Conservation (phyloP, 2,888 invertebrate species). For the Agrilus mali region DNA sequence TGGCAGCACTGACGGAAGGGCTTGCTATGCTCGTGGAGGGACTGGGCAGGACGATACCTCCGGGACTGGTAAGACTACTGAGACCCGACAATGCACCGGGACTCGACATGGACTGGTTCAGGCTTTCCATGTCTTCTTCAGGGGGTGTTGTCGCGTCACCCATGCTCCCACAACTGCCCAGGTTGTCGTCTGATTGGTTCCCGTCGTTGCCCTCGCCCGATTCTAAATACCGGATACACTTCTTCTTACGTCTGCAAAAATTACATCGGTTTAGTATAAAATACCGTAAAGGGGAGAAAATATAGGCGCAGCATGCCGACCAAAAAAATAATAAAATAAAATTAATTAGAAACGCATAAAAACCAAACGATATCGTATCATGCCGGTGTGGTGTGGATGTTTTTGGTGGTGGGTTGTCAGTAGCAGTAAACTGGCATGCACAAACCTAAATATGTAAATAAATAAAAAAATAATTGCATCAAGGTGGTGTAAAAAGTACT, state of each 20-base stretch:
- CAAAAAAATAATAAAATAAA: not conserved
- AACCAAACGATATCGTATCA: too few relatives aligned
- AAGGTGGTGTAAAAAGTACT: too few relatives aligned
- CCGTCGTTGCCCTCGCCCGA: constrained; percentile 51
- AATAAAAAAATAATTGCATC: too few relatives aligned
- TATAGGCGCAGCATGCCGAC: constrained; percentile 1
- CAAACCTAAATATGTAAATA: too few relatives aligned
- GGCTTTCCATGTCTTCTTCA: constrained; percentile 53
- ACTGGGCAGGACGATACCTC: constrained; percentile 56
- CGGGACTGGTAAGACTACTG: constrained; percentile 59
- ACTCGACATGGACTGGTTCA: constrained; percentile 45
- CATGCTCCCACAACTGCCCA: constrained; percentile 71
- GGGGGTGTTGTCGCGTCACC: constrained; percentile 56
- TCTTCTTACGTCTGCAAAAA: constrained; percentile 82
- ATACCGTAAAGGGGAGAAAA: not conserved
- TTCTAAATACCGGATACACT: constrained; percentile 93
- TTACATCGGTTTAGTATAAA: not conserved
- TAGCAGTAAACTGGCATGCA: too few relatives aligned
- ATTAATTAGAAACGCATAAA: not conserved
- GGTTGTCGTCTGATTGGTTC: constrained; percentile 57
- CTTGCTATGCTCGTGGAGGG: constrained; percentile 62
- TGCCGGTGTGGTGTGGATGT: too few relatives aligned
- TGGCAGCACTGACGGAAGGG: constrained; percentile 47
- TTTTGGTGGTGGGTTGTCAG: too few relatives aligned
- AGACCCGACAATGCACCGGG: constrained; percentile 52